Evolutionary conservation across 2,888 invertebrate genomes (phyloP).

Genomic region (Hyposoter didymator): DNA sequence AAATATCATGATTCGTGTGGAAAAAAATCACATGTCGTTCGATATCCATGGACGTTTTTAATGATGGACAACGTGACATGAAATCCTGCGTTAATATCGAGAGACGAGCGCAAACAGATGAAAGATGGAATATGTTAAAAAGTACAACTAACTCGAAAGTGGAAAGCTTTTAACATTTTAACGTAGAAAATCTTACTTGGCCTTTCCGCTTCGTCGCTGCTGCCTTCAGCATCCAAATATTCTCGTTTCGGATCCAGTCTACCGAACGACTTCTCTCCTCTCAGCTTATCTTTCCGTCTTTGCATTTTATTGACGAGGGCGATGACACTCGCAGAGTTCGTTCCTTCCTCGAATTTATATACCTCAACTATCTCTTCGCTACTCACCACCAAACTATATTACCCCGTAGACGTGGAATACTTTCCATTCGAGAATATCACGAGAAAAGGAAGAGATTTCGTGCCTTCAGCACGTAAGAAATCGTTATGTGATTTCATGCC

Average conservation of each 20-base stretch:
- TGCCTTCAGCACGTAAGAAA: constrained; percentile 24
- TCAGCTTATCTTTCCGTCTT: constrained; percentile 77
- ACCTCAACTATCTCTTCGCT: constrained; percentile 22
- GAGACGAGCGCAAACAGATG: neutral
- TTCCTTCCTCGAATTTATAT: constrained; percentile 56
- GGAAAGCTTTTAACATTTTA: constrained; percentile 77
- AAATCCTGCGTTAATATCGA: neutral
- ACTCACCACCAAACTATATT: constrained; percentile 60
- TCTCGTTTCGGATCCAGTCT: constrained; percentile 76
- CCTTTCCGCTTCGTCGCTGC: constrained; percentile 65
- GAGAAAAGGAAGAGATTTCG: constrained; percentile 11
- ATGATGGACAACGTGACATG: neutral
- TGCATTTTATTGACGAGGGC: constrained; percentile 80
- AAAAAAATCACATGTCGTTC: neutral
- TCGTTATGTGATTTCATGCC: constrained; percentile 45
- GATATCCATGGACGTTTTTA: neutral
- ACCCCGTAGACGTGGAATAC: constrained; percentile 51
- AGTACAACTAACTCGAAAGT: constrained; percentile 19
- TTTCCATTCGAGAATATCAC: constrained; percentile 31
- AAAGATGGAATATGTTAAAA: constrained; percentile 5
- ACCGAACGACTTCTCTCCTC: constrained; percentile 75
- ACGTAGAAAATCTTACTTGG: constrained; percentile 75
- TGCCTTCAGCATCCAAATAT: constrained; percentile 82
- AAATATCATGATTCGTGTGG: no score
- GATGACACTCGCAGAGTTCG: constrained; percentile 50